phyloP scores from a whole-genome alignment of 2,113 vertebrate genomes.

The Plectropomus leopardus region DNA sequence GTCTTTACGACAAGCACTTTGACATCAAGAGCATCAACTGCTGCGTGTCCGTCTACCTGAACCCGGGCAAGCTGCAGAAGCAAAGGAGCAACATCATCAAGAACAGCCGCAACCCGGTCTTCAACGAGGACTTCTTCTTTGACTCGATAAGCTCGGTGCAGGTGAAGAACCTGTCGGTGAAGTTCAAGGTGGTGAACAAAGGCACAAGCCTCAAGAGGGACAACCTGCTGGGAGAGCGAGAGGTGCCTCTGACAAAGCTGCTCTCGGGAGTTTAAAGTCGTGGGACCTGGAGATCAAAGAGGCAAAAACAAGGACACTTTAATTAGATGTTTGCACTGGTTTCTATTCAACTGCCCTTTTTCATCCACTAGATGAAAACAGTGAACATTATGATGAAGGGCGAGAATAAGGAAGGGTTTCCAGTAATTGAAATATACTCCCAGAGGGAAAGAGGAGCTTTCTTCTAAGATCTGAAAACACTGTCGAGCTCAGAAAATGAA shows the following conservation, averaged over 20 bases:
- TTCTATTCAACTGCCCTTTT: slow-evolving; percentile 25
- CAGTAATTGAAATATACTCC: background rate
- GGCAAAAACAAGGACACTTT: background rate
- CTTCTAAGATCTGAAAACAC: slow-evolving; percentile 20
- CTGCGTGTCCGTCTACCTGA: slow-evolving; percentile 94
- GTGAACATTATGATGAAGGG: background rate
- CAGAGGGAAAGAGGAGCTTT: background rate
- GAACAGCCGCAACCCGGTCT: slow-evolving; percentile 95
- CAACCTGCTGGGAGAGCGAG: slow-evolving; percentile 93
- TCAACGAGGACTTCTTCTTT: slow-evolving; percentile 99
- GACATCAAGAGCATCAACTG: slow-evolving; percentile 96
- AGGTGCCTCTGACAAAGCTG: slow-evolving; percentile 89
- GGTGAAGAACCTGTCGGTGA: slow-evolving; percentile 91
- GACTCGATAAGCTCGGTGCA: slow-evolving; percentile 90
- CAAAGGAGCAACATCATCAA: slow-evolving; percentile 98
- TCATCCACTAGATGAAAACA: background rate
- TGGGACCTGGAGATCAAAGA: slow-evolving; percentile 10
- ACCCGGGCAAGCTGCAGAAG: slow-evolving; percentile 96
- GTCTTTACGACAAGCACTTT: slow-evolving; percentile 90
- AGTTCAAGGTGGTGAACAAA: slow-evolving; percentile 98
- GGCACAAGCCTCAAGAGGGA: slow-evolving; percentile 97
- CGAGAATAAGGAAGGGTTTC: background rate
- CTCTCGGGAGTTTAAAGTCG: slow-evolving; percentile 83
- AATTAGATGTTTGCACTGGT: slow-evolving; percentile 51
- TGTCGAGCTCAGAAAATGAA: background rate